A percentile compares a stretch with the other conserved stretches of the same genome.
Conservation (phyloP, 2,888 invertebrate genomes). For the Actias luna region DNA sequence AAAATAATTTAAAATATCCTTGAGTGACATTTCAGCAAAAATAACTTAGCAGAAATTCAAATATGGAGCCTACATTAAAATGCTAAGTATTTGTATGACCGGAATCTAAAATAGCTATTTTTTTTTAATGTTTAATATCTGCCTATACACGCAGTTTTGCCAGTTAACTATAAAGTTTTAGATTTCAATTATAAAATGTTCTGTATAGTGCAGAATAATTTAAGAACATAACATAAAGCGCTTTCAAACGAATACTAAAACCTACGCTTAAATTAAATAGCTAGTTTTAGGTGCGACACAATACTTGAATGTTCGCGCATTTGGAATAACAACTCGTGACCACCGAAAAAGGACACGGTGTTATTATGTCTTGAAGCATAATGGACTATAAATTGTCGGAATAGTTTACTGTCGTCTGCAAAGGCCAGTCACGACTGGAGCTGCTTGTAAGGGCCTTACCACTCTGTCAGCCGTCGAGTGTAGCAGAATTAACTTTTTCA, state of each 20-base stretch:
- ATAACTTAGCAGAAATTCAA: no score
- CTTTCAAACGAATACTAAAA: background rate
- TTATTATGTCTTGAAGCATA: conserved; percentile 35
- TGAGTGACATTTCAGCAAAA: no score
- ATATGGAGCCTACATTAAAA: no score
- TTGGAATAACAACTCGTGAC: conserved; percentile 23
- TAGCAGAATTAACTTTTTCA: conserved; percentile 6
- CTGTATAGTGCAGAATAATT: no score
- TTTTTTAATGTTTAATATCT: no score
- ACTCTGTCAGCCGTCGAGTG: conserved; percentile 1
- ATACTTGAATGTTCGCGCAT: conserved; percentile 15
- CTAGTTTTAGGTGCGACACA: background rate
- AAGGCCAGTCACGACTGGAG: conserved; percentile 50
- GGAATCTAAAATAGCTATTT: no score
- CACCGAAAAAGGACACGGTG: conserved; percentile 28
- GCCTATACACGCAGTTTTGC: no score
- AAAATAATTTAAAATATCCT: no score
- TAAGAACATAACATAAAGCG: no score
- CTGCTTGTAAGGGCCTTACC: conserved; percentile 24
- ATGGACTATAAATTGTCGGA: conserved; percentile 46
- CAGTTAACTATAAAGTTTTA: no score
- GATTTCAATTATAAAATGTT: no score
- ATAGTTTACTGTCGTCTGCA: conserved; percentile 30
- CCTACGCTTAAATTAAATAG: background rate
- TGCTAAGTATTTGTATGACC: no score